These are phyloP conservation scores for Drosophila parthenogenetica DNA, from an alignment of 2,888 invertebrate species.

Conservation along the genomic window DNA sequence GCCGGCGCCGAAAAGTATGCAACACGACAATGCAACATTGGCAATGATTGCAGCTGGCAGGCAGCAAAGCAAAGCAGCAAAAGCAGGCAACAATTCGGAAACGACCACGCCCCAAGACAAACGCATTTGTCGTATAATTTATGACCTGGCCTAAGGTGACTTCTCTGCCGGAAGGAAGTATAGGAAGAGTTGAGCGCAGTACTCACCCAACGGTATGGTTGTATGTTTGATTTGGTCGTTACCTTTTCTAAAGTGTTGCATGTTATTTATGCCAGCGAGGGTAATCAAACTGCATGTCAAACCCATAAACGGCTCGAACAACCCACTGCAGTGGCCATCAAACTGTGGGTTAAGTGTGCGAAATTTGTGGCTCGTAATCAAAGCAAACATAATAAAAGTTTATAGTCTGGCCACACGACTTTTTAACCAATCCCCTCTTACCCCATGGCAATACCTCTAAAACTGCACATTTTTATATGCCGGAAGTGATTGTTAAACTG, in stretches of 20 bases:
- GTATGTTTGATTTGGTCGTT: constrained; percentile 60
- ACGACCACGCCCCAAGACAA: constrained; percentile 66
- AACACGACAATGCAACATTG: constrained; percentile 73
- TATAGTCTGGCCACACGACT: constrained; percentile 35
- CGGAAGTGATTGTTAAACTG: constrained; percentile 51
- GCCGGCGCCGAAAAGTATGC: constrained; percentile 71
- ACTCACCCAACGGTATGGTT: constrained; percentile 48
- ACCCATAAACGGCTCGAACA: constrained; percentile 43
- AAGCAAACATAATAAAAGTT: constrained; percentile 59
- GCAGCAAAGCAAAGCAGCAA: constrained; percentile 17
- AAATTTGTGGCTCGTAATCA: constrained; percentile 60
- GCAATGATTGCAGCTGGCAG: constrained; percentile 76
- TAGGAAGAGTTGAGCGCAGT: not conserved
- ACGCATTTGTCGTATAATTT: constrained; percentile 80
- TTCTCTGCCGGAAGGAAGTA: constrained; percentile 23
- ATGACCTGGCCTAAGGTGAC: constrained; percentile 60
- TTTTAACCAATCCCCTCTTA: not conserved
- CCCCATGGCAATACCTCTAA: constrained; percentile 18
- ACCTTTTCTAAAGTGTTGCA: constrained; percentile 69
- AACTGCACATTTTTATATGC: constrained; percentile 41
- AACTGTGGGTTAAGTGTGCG: constrained; percentile 67
- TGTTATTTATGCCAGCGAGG: constrained; percentile 66
- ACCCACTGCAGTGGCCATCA: constrained; percentile 56
- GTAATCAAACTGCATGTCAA: constrained; percentile 76
- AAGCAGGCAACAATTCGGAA: constrained; percentile 45